Conservation (phyloP, 2,113 vertebrate species). For the Columbina picui region DNA sequence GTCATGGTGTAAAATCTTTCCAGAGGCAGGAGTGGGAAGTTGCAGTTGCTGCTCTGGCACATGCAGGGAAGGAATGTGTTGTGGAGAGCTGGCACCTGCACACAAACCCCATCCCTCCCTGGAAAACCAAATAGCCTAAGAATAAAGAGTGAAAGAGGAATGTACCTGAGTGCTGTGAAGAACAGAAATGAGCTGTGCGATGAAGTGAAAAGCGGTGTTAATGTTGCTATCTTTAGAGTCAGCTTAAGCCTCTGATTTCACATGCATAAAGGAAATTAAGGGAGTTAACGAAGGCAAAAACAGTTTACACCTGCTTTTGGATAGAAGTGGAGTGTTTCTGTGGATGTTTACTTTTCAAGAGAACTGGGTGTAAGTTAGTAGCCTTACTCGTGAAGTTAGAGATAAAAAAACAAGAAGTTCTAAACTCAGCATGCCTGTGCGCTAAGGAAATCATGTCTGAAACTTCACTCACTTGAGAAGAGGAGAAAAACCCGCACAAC, state of each 20-base stretch:
- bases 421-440: background rate
- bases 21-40: background rate
- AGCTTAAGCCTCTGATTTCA: background rate
- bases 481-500: rapidly evolving
- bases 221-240: background rate
- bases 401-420: background rate
- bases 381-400: background rate
- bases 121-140: background rate
- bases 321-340: background rate
- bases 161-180: background rate
- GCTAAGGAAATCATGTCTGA: background rate
- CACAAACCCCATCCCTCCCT: background rate
- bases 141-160: background rate
- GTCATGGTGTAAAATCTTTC: background rate
- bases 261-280: background rate
- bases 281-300: background rate
- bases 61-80: background rate
- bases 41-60: background rate
- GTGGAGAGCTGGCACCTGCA: background rate
- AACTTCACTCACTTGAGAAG: background rate
- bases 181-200: rapidly evolving
- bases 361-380: background rate
- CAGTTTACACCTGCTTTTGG: background rate
- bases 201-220: background rate
- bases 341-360: background rate